Percentiles rank a stretch among this genome's conserved stretches.
Evolutionary conservation across 2,797 vertebrate species (phyloP).

Genomic region (Malurus splendens): DNA sequence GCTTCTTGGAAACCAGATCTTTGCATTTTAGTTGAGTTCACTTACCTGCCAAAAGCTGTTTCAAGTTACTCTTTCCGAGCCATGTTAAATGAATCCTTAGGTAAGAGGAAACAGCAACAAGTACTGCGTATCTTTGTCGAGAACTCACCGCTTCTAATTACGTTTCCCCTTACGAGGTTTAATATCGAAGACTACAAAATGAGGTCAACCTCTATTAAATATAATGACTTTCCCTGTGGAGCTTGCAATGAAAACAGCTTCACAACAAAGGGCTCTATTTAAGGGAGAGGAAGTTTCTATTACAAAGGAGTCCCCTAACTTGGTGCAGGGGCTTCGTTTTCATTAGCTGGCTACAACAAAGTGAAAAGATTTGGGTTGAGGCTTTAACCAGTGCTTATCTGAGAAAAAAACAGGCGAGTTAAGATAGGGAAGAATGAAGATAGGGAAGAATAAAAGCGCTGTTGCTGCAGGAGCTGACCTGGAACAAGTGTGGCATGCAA

Average conservation of each 20-base stretch:
- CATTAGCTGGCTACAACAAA: neutral
- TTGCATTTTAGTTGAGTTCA: neutral
- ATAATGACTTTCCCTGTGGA: neutral
- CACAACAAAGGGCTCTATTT: conserved; percentile 29
- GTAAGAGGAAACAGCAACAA: neutral
- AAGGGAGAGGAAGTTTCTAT: neutral
- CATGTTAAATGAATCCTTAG: neutral
- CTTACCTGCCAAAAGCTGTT: conserved; percentile 17
- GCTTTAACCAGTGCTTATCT: neutral
- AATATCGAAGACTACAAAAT: neutral
- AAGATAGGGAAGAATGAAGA: neutral
- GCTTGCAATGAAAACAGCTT: conserved; percentile 20
- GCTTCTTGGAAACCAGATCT: conserved; percentile 43
- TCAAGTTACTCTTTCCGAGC: conserved; percentile 34
- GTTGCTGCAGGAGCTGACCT: neutral
- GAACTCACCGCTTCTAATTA: neutral
- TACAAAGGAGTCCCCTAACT: neutral
- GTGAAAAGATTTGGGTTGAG: neutral
- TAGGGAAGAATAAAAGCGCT: neutral
- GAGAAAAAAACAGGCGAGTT: neutral
- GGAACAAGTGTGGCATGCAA: neutral
- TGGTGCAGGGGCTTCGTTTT: neutral
- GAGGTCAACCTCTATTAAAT: conserved; percentile 28
- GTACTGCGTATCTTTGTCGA: neutral
- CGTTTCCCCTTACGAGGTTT: neutral